phyloP scores from a whole-genome alignment of 2,888 invertebrate genomes.

The Lamellibrachia satsuma region DNA sequence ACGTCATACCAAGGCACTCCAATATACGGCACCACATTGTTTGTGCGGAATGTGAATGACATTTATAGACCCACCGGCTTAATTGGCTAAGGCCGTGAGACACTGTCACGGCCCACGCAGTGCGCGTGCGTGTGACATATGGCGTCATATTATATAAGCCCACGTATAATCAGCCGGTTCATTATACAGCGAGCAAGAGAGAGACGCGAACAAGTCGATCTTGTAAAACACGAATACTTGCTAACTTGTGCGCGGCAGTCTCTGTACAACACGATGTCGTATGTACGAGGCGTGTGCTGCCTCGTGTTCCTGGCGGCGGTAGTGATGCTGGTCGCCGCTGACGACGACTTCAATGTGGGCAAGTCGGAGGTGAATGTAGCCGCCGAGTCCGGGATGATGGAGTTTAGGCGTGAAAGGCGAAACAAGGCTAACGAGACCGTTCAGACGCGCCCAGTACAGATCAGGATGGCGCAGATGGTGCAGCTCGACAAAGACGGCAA shows the following conservation, averaged over 20 bases:
- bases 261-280: neutral
- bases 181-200: neutral
- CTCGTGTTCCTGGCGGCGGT: neutral
- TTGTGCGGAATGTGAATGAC: too few relatives aligned
- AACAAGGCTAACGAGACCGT: neutral
- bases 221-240: neutral
- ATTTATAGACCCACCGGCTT: neutral
- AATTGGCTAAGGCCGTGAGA: neutral
- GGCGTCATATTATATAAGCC: neutral
- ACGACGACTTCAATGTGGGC: neutral
- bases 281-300: neutral
- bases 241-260: neutral
- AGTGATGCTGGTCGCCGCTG: neutral
- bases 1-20: too few relatives aligned
- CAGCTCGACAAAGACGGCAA: neutral
- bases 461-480: constrained; percentile 6
- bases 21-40: too few relatives aligned
- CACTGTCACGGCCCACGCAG: neutral
- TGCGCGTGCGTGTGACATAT: neutral
- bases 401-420: neutral
- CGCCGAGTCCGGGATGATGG: neutral
- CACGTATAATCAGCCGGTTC: neutral
- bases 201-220: neutral
- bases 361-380: neutral
- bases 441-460: neutral